Base-by-base conservation (phyloP, 2,113 vertebrate genomes). In the Regulus satrapa region DNA sequence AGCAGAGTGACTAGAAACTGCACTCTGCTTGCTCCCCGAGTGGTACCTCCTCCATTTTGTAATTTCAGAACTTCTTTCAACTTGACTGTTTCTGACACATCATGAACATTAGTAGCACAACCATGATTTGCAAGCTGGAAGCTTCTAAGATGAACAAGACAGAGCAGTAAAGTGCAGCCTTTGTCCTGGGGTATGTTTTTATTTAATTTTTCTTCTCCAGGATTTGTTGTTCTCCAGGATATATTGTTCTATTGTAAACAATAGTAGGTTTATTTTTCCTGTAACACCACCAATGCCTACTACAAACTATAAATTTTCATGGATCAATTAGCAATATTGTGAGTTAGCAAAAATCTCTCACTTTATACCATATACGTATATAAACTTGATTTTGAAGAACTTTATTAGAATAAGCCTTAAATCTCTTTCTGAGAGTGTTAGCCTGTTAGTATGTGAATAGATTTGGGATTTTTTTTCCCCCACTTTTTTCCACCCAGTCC, bases 41-140 rank as follows among this genome's bases (percentile, higher is more conserved):
- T 77, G 66, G 67, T 48, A 67, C 55, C 17, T 54, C 48, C 34
- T 75, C 52, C 63, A 76, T 77, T 48, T 83, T 78, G 81, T 34
- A 54, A 17, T 94, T 89, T 74, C 29, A 80, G 41, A 52, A 41
- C 16, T 36, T 40, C 82, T 81, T 89, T 95, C 67, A 95, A 91
- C 54, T 58, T 74, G 20, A 24, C 61, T 72, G 32, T 76, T 88
- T 77, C 72, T 94, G 85, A 92, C 62, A 83, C 34, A 66, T 86
- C 21, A 66, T 46, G 43, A 88, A 36, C 58, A 41, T 88, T 52
- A 91, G 82, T 62, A 96, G 74, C 52, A 78, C 86, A 74, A 61
- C 32, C 26, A 17, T 76, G 58, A 83, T 76, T 77, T 84, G 69
- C n/a, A 83, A 40, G 43, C 66, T 86, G 64, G 72, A 94, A 54